Evolutionary conservation across 2,113 vertebrate genomes (phyloP).

Genomic region (Clarias gariepinus): DNA sequence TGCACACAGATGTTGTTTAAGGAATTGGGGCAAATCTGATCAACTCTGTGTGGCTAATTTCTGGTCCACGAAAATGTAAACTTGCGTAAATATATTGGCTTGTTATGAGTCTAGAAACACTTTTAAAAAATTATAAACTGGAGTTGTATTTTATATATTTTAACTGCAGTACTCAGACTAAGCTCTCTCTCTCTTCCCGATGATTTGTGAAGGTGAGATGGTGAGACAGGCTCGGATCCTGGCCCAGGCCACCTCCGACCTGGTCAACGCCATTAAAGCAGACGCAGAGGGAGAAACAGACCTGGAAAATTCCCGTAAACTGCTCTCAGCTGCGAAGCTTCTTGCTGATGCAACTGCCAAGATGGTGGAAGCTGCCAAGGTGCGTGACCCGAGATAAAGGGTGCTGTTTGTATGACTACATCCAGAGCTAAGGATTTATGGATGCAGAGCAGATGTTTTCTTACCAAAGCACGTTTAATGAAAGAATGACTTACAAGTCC

Average conservation of each 20-base stretch:
- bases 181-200: not conserved
- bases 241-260: constrained; percentile 93
- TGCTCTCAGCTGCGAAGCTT: constrained; percentile 92
- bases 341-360: constrained; percentile 93
- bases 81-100: not conserved
- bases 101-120: not conserved
- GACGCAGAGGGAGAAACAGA: constrained; percentile 93
- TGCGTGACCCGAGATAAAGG: constrained; percentile 54
- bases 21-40: not conserved
- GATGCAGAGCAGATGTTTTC: not conserved
- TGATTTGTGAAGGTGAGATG: constrained; percentile 84
- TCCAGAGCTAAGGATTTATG: constrained; percentile 3
- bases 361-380: constrained; percentile 99
- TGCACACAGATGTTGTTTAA: too few relatives aligned
- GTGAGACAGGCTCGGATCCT: constrained; percentile 95
- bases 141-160: not conserved
- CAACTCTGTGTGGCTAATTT: not conserved
- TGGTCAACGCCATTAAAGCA: constrained; percentile 96
- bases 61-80: not conserved
- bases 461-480: not conserved
- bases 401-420: not conserved
- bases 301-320: constrained; percentile 93
- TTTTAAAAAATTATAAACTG: not conserved
- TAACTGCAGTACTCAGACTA: not conserved
- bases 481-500: not conserved